phyloP scores from a whole-genome alignment of 1,140 invertebrate genomes.

The Drosophila auraria region DNA sequence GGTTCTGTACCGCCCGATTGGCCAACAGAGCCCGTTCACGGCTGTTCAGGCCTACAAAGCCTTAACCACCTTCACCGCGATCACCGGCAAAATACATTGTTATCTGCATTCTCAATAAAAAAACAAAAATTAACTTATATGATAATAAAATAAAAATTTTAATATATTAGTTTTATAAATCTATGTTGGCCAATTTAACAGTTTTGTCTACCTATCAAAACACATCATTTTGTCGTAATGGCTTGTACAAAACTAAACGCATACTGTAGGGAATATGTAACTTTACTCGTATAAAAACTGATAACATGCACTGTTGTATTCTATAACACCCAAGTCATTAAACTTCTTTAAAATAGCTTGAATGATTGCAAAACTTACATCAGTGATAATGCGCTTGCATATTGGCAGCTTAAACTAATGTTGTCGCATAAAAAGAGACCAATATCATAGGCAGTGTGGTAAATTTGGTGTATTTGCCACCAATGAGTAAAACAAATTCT shows the following conservation, averaged over 20 bases:
- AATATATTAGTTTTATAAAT: neutral
- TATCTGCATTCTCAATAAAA: no score
- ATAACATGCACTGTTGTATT: neutral
- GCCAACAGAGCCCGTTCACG: no score
- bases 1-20: no score
- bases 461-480: constrained; percentile 1
- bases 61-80: no score
- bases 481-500: neutral
- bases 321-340: neutral
- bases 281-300: neutral
- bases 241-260: constrained; percentile 1
- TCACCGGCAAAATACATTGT: no score
- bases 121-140: no score
- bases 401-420: constrained; percentile 1
- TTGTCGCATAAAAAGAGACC: neutral
- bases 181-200: neutral
- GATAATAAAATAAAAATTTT: no score
- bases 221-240: constrained; percentile 5
- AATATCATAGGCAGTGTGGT: neutral
- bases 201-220: neutral
- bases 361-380: neutral
- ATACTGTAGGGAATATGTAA: neutral
- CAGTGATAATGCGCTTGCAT: constrained; percentile 2
- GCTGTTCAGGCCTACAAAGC: no score
- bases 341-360: neutral